phyloP scores from a whole-genome alignment of 1,140 invertebrate species.

The Saccostrea cuccullata region DNA sequence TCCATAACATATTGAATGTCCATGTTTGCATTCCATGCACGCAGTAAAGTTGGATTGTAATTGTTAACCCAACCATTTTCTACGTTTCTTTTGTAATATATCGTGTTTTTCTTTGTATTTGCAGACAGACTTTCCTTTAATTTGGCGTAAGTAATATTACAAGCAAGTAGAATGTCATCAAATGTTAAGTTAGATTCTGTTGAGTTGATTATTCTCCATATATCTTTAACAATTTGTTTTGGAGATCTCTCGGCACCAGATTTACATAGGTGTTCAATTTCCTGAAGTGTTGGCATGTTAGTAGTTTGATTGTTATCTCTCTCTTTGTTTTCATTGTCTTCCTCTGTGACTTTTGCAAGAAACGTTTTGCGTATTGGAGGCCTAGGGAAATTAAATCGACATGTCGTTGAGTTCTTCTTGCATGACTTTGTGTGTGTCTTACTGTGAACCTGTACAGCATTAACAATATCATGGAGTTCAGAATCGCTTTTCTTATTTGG shows the following conservation, averaged over 20 bases:
- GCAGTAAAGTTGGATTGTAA: conserved; percentile 48
- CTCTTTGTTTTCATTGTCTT: neutral
- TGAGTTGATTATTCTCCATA: neutral
- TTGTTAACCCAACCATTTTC: conserved; percentile 47
- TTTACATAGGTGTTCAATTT: neutral
- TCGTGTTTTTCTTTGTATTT: conserved; percentile 36
- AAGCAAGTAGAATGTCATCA: conserved; percentile 30
- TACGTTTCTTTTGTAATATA: conserved; percentile 43
- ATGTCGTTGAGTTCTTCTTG: conserved; percentile 8
- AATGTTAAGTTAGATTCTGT: neutral
- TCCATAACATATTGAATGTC: conserved; percentile 53
- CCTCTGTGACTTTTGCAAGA: neutral
- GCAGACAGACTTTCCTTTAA: conserved; percentile 34
- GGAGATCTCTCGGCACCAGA: neutral
- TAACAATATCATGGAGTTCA: conserved; percentile 44
- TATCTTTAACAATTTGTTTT: neutral
- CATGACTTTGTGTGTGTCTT: conserved; percentile 34
- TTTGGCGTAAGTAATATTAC: conserved; percentile 17
- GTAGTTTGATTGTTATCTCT: neutral
- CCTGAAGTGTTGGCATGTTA: neutral
- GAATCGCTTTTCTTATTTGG: conserved; percentile 2
- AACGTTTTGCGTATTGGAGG: conserved; percentile 44
- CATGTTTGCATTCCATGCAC: conserved; percentile 54
- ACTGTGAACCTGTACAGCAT: conserved; percentile 44
- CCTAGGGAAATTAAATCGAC: conserved; percentile 44